These are phyloP conservation scores for Drosophila auraria DNA, from an alignment of 1,140 invertebrate genomes.

Conservation along the genomic window DNA sequence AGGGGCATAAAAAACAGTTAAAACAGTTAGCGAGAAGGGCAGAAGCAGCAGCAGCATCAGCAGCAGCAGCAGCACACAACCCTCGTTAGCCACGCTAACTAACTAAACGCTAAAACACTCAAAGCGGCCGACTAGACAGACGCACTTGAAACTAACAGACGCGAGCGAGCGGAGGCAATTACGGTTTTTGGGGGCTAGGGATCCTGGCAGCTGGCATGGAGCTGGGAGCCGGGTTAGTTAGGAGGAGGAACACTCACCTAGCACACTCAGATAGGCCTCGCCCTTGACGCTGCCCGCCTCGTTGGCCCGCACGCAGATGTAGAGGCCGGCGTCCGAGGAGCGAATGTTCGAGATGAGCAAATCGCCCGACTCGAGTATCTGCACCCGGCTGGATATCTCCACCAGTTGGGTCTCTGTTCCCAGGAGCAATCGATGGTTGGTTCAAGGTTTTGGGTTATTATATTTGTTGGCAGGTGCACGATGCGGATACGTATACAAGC, in stretches of 20 bases:
- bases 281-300: slow-evolving; percentile 94
- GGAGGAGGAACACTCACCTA: slow-evolving; percentile 88
- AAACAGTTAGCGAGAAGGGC: slow-evolving; percentile 11
- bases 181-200: slow-evolving; percentile 3
- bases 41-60: neutral
- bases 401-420: slow-evolving; percentile 80
- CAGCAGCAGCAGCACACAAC: neutral
- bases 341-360: slow-evolving; percentile 94
- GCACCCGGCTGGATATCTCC: slow-evolving; percentile 88
- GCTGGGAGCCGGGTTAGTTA: neutral
- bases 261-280: slow-evolving; percentile 92
- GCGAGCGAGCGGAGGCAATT: slow-evolving; percentile 27
- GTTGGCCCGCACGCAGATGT: slow-evolving; percentile 95
- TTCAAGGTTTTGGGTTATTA: slow-evolving; percentile 4
- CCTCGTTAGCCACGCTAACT: slow-evolving; percentile 22
- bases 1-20: slow-evolving; percentile 10
- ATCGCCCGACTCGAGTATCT: slow-evolving; percentile 94
- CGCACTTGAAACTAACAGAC: slow-evolving; percentile 43
- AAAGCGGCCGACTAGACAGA: slow-evolving; percentile 36
- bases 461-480: slow-evolving; percentile 1
- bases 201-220: neutral
- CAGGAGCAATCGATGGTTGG: neutral
- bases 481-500: slow-evolving; percentile 33
- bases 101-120: slow-evolving; percentile 34
- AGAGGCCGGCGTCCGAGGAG: slow-evolving; percentile 93